Percentiles rank a stretch among this genome's conserved stretches.
Conservation (phyloP, 2,797 vertebrate genomes). For the Odontamblyopus rebecca region DNA sequence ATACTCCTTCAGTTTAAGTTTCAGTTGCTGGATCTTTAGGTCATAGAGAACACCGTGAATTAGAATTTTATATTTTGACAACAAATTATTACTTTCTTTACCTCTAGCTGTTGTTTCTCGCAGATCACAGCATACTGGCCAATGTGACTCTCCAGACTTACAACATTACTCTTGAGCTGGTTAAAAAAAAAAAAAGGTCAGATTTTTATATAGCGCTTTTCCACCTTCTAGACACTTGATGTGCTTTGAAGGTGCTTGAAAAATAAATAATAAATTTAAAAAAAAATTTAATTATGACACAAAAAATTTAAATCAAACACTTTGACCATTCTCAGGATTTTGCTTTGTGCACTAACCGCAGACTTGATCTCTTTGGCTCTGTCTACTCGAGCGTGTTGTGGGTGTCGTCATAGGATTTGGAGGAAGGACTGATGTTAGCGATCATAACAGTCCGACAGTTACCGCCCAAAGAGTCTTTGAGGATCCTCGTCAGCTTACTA, state of each 20-base stretch:
- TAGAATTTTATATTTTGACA: neutral
- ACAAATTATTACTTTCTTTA: slow-evolving; percentile 59
- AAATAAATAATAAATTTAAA: neutral
- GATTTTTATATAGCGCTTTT: no score
- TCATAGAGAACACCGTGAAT: slow-evolving; percentile 7
- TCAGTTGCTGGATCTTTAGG: slow-evolving; percentile 87
- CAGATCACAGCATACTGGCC: slow-evolving; percentile 94
- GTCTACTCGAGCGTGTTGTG: slow-evolving; percentile 98
- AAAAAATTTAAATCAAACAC: no score
- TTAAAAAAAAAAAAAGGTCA: neutral
- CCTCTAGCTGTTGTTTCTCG: slow-evolving; percentile 91
- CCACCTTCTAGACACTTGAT: no score
- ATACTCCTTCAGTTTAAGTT: slow-evolving; percentile 87
- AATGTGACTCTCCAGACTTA: slow-evolving; percentile 91
- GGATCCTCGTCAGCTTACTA: slow-evolving; percentile 94
- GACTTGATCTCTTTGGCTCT: slow-evolving; percentile 96
- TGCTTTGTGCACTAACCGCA: slow-evolving; percentile 78
- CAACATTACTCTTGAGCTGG: slow-evolving; percentile 93
- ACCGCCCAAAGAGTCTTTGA: slow-evolving; percentile 96
- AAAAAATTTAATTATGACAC: no score
- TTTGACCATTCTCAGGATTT: no score
- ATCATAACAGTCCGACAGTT: slow-evolving; percentile 99
- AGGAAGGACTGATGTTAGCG: slow-evolving; percentile 94
- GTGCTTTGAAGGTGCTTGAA: no score
- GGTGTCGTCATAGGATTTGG: slow-evolving; percentile 90